Evolutionary conservation across 2,888 invertebrate genomes (phyloP).

Genomic region (Rutpela maculata): DNA sequence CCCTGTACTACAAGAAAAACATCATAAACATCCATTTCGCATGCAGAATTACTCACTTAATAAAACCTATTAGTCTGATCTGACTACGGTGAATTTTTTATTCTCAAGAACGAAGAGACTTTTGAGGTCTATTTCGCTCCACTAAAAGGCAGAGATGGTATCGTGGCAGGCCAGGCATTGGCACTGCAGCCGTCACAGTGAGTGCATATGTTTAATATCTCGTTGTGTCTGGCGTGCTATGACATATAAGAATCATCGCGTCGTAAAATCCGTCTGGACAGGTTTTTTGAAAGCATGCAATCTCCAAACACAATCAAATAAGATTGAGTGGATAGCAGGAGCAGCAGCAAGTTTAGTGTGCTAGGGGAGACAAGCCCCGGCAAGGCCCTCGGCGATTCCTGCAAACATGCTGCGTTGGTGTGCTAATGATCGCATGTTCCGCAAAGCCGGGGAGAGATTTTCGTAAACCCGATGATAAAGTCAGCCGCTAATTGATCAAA

Average conservation of each 20-base stretch:
- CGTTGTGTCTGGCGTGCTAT: constrained; percentile 45
- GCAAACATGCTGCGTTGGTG: constrained; percentile 1
- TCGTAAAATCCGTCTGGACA: constrained; percentile 61
- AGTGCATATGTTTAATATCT: constrained; percentile 45
- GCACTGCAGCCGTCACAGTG: constrained; percentile 28
- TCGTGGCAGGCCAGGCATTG: constrained; percentile 26
- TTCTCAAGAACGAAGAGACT: too few relatives aligned
- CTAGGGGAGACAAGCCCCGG: not conserved
- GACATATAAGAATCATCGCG: constrained; percentile 56
- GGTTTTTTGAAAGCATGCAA: constrained; percentile 53
- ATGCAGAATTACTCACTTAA: too few relatives aligned
- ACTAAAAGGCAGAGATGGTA: constrained; percentile 37
- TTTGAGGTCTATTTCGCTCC: too few relatives aligned
- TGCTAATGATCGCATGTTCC: not conserved
- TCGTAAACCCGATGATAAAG: not conserved
- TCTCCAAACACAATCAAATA: constrained; percentile 46
- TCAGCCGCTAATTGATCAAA: not conserved
- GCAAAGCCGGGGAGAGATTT: not conserved
- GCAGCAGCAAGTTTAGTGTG: constrained; percentile 9
- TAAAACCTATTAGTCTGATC: too few relatives aligned
- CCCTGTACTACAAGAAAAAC: too few relatives aligned
- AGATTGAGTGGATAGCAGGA: constrained; percentile 43
- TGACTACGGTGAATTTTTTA: too few relatives aligned
- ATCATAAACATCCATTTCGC: too few relatives aligned
- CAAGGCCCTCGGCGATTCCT: not conserved